Percentiles rank a stretch among this genome's conserved stretches.
These are phyloP conservation scores for Hyperoplus immaculatus DNA, from an alignment of 2,797 vertebrate species.

Conservation along the genomic window DNA sequence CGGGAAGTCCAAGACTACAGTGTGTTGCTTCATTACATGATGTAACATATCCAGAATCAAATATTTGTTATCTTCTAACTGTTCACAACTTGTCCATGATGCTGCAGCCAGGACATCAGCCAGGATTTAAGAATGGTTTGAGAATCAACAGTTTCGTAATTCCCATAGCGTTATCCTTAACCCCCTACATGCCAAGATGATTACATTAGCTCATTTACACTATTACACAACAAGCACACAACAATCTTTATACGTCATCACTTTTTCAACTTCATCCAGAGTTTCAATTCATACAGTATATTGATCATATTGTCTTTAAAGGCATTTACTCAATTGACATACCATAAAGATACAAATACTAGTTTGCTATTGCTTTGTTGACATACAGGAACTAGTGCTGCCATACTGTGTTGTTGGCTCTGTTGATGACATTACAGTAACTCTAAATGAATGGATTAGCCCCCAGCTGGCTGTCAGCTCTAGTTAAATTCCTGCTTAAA, in stretches of 20 bases:
- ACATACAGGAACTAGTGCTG: not conserved
- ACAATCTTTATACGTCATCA: not conserved
- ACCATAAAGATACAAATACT: not conserved
- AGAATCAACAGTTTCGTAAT: no score
- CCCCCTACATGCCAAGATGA: not conserved
- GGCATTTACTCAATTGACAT: not conserved
- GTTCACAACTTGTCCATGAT: not conserved
- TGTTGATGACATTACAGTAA: constrained; percentile 23
- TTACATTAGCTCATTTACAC: not conserved
- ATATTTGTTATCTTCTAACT: not conserved
- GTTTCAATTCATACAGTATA: not conserved
- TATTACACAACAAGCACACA: not conserved
- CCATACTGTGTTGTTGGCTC: not conserved
- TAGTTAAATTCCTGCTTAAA: constrained; percentile 61
- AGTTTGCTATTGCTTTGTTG: not conserved
- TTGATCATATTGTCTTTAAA: not conserved
- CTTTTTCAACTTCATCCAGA: not conserved
- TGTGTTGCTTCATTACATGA: not conserved
- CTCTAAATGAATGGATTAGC: constrained; percentile 67
- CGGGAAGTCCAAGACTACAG: not conserved
- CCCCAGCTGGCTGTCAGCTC: constrained; percentile 49
- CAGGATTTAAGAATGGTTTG: no score
- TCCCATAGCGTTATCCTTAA: not conserved
- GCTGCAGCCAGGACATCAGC: no score
- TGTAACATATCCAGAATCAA: not conserved